Evolutionary conservation across 2,797 vertebrate genomes (phyloP), one percentile per base, ranked within the genome.

Genomic region (Danio jaintianensis): DNA sequence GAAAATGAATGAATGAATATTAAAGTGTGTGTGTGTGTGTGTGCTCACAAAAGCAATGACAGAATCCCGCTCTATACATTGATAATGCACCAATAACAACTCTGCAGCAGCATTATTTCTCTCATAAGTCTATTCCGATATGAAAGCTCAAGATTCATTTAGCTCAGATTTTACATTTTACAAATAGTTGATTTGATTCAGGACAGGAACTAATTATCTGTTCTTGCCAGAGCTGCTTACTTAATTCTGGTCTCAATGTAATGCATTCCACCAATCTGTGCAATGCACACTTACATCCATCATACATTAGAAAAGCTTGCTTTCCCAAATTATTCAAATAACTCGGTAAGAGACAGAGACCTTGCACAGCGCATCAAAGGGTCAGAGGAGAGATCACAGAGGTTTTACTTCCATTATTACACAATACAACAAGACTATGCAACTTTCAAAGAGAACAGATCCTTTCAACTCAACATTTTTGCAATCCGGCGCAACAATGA

Each of bases 261-360:
- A 58, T 0, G 7, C 18, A 72, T 58, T 8, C 63, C 38, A 1
- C 64, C 64, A 38, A 68, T 78, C 42, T 68, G 22, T 58, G 22
- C 22, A 45, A 40, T 59, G 43, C 75, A 50, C 12, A 9, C 52
- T 55, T 66, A n/a, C 18, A 77, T 70, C 56, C n/a, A 69, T 68
- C 63, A 67, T 6, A 75, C 50, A 68, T 78, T 68, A 68, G 52
- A 56, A 67, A 77, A 68, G 52, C 55, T 7, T 29, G 22, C n/a
- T 42, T 70, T 78, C 56, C 55, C 70, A 40, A 79, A 61, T 79
- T 15, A 79, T 79, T 42, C 18, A 70, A 78, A 78, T 62, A 22
- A 59, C 29, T 70, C 48, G n/a, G 53, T 5, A 13, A 78, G 75
- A 58, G 42, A 68, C 18, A 7, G 43, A 70, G 12, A 50, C 29